Evolutionary conservation across 1,140 invertebrate species (phyloP), one percentile per base, ranked within the genome.

Genomic region (Ceratosolen solmsi): DNA sequence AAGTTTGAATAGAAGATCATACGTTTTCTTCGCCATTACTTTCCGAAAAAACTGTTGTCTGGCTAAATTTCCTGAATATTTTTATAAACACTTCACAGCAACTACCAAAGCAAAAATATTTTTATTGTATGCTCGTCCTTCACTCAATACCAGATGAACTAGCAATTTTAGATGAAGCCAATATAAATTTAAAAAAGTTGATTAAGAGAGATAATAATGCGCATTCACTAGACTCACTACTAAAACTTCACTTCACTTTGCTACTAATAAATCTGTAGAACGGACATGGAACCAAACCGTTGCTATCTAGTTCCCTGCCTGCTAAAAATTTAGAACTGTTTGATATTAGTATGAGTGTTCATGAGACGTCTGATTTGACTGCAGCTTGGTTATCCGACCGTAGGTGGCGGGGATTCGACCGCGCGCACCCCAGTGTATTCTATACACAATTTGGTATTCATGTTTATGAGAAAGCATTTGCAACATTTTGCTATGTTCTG

Each of bases 1-100:
- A 89, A 99, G 94, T 94, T 99, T 99, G 92, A 99, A 99, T 88
- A 99, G 94, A 90, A 98, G 95, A 94, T 99, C 98, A 93, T 99
- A 99, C 84, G 98, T 98, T 93, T 98, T 98, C 94, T 97, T 97
- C 92, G 96, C 96, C 96, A 97, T 97, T 95, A 93, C 86, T n/a
- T 79, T 68, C 46, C 3, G 25, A 5, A 9, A 73, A 22, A 68
- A 68, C 13, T 1, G 22, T 68, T 8, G 20, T 33, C 2, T 68
- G 0, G 17, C 63, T 38, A 36, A 11, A 1, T 36, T 68, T 68
- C n/a, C 20, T 68, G 22, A 38, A n/a, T 33, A 11, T 38, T 68
- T n/a, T 0, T 38, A n/a, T 38, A 9, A 9, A n/a, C 60, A 27
- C 33, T 4, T 38, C 9, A 38, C 20, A n/a, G 13, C 30, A 68